Conservation (phyloP, 2,888 invertebrate genomes). For the Idaea aversata region DNA sequence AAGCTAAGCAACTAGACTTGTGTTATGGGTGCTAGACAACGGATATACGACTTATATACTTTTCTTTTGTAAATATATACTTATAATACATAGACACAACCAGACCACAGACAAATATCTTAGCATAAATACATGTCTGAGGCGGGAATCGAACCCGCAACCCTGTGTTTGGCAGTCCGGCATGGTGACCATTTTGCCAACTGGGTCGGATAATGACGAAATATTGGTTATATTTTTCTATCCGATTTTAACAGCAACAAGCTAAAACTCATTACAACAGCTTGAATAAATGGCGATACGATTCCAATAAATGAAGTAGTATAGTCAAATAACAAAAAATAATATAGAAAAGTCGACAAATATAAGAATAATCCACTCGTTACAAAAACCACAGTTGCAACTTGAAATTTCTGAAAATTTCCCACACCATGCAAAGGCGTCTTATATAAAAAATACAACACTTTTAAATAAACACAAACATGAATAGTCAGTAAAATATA, state of each 20-base stretch:
- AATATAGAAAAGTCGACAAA: background rate
- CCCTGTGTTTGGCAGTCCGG: too few relatives aligned
- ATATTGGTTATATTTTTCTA: background rate
- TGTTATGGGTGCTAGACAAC: too few relatives aligned
- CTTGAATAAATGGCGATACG: background rate
- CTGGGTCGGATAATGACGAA: too few relatives aligned
- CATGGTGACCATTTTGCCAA: too few relatives aligned
- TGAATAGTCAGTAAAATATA: background rate
- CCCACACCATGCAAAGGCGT: background rate
- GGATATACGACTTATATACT: too few relatives aligned
- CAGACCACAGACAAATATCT: too few relatives aligned
- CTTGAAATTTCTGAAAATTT: background rate
- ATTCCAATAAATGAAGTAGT: background rate
- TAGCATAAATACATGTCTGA: too few relatives aligned
- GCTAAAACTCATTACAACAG: background rate
- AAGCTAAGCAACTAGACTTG: too few relatives aligned
- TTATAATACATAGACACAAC: too few relatives aligned
- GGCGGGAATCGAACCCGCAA: too few relatives aligned
- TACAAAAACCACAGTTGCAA: background rate
- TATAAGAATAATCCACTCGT: background rate
- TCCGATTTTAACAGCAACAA: background rate
- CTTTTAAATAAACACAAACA: conserved; percentile 1
- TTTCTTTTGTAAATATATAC: too few relatives aligned
- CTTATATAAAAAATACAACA: background rate
- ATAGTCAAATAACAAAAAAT: background rate